Evolutionary conservation across 2,113 vertebrate genomes (phyloP).

Genomic region (Abramis brama): DNA sequence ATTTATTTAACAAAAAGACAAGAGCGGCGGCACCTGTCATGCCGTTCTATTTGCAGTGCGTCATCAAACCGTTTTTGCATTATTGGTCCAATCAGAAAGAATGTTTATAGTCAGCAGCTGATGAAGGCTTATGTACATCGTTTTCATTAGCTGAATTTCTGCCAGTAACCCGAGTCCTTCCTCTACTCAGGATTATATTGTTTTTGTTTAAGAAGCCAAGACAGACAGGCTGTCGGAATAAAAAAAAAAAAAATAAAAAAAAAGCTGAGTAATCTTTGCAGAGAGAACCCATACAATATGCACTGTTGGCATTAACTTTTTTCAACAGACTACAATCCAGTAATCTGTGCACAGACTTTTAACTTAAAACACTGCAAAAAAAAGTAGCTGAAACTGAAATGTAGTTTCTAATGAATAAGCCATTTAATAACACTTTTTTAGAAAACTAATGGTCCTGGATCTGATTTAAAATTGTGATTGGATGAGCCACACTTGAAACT

Average conservation of each 20-base stretch:
- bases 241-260: neutral
- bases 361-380: neutral
- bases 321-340: neutral
- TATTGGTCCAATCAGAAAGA: neutral
- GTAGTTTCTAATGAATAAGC: neutral
- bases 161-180: neutral
- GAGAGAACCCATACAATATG: neutral
- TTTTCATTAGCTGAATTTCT: slow-evolving; percentile 3
- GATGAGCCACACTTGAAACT: neutral
- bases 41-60: neutral
- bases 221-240: neutral
- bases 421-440: neutral
- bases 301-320: neutral
- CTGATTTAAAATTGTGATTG: neutral
- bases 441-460: neutral
- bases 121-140: slow-evolving; percentile 21
- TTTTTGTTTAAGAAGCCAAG: slow-evolving; percentile 17
- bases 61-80: slow-evolving; percentile 15
- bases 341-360: neutral
- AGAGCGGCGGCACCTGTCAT: neutral
- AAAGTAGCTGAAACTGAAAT: neutral
- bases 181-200: neutral
- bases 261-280: slow-evolving; percentile 13
- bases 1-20: neutral
- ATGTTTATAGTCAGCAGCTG: slow-evolving; percentile 32